These are phyloP conservation scores for Melanostoma scalare DNA, from an alignment of 2,888 invertebrate species.

Conservation along the genomic window DNA sequence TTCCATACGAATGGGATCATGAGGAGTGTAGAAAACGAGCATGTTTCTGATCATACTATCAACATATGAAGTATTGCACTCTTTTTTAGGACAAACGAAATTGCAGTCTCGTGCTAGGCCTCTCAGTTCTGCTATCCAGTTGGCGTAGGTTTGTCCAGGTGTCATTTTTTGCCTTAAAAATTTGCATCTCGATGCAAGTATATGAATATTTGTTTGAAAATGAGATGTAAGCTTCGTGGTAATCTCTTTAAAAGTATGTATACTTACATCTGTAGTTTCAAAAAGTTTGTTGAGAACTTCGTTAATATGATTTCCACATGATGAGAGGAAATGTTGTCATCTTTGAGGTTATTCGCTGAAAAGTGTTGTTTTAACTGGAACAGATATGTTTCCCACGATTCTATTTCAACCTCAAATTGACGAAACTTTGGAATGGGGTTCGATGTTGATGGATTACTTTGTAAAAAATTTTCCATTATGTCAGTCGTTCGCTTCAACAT, in stretches of 20 bases:
- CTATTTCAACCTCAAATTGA: no score
- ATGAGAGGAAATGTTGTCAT: constrained; percentile 1
- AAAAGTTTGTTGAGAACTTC: constrained; percentile 3
- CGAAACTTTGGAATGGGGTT: no score
- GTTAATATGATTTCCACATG: constrained; percentile 4
- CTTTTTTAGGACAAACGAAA: constrained; percentile 33
- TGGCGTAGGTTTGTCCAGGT: constrained; percentile 18
- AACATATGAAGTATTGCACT: constrained; percentile 49
- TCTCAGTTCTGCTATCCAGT: constrained; percentile 61
- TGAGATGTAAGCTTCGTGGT: not conserved
- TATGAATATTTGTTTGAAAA: constrained; percentile 16
- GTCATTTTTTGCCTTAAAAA: constrained; percentile 28
- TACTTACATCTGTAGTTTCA: constrained; percentile 6
- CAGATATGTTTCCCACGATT: no score
- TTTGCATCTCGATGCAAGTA: constrained; percentile 30
- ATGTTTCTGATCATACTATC: constrained; percentile 51
- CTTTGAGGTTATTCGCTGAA: not conserved
- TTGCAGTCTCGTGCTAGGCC: constrained; percentile 56
- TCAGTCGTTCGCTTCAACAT: no score
- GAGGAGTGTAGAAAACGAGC: constrained; percentile 55
- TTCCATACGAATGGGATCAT: constrained; percentile 45
- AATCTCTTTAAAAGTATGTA: not conserved
- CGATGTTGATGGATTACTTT: no score
- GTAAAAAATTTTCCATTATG: no score
- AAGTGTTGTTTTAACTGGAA: no score